Evolutionary conservation across 2,888 invertebrate species (phyloP), one percentile per base, ranked within the genome.

Genomic region (Eupithecia tripunctaria): DNA sequence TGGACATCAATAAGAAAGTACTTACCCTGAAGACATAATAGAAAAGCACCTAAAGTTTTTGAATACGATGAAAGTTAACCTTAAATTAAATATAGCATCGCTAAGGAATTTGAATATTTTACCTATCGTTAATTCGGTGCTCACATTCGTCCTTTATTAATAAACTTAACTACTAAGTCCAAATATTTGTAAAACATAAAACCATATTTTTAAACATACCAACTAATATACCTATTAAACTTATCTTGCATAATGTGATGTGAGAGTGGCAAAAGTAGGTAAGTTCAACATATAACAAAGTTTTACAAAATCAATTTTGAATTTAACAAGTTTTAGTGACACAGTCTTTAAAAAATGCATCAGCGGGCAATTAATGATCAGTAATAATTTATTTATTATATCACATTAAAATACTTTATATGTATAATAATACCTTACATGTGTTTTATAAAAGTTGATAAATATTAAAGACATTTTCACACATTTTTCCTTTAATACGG

Each of bases 81-180:
- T 60, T 59, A 59, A 59, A 27, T 59, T 59, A 59, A 18, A 64
- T n/a, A 29, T 41, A 51, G 62, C 10, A 59, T 60, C 25, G 25
- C 77, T 80, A 78, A 79, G 71, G 63, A n/a, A 43, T 51, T 71
- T 73, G 73, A 78, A 68, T 72, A 78, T 80, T 68, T 47, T 47
- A 68, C 32, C 47, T 56, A 72, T 76, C 79, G 80, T n/a, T 79
- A 74, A 83, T 84, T 91, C 92, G 92, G 92, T 92, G 92, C 91
- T 89, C 88, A 87, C 83, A 83, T 86, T 92, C 92, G 92, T 92
- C 92, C 91, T 67, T 71, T 86, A 85, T 67, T 56, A 84, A 81
- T 71, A 76, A 80, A 78, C 80, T 77, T 81, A 76, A 72, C 77
- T 71, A 72, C 27, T 60, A 64, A 56, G 12, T 56, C 56, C 56